Evolutionary conservation across 2,888 invertebrate genomes (phyloP).

Genomic region (Zaprionus obscuricornis): DNA sequence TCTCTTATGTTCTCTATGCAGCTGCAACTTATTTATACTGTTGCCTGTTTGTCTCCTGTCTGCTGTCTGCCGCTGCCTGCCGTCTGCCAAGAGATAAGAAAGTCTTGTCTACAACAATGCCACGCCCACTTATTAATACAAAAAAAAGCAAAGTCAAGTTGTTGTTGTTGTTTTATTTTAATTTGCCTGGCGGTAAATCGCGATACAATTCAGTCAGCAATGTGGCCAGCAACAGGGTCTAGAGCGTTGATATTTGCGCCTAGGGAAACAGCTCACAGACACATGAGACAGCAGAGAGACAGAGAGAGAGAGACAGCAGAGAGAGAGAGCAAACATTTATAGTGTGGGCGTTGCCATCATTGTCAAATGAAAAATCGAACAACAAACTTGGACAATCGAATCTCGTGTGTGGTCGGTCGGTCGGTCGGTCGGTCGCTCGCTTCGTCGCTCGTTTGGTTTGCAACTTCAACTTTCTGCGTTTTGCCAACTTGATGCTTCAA

Average conservation of each 20-base stretch:
- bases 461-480: too few species aligned
- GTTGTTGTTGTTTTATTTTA: constrained; percentile 40
- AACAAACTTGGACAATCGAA: constrained; percentile 40
- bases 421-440: not conserved
- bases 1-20: constrained; percentile 1
- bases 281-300: constrained; percentile 23
- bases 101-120: too few species aligned
- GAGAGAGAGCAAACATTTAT: constrained; percentile 57
- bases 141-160: constrained; percentile 39
- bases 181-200: constrained; percentile 71
- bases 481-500: too few species aligned
- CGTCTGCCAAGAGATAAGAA: too few species aligned
- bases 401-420: constrained; percentile 25
- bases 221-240: not conserved
- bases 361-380: constrained; percentile 76
- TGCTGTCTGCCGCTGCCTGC: too few species aligned
- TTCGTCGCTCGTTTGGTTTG: too few species aligned
- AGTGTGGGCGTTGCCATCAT: constrained; percentile 65
- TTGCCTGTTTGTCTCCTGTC: too few species aligned
- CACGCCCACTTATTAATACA: too few species aligned
- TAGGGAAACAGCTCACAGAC: constrained; percentile 44
- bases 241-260: constrained; percentile 63
- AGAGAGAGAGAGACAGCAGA: constrained; percentile 18
- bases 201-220: constrained; percentile 72
- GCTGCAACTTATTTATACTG: too few species aligned